phyloP scores from a whole-genome alignment of 2,888 invertebrate species.

The Melangyna quadrimaculata region DNA sequence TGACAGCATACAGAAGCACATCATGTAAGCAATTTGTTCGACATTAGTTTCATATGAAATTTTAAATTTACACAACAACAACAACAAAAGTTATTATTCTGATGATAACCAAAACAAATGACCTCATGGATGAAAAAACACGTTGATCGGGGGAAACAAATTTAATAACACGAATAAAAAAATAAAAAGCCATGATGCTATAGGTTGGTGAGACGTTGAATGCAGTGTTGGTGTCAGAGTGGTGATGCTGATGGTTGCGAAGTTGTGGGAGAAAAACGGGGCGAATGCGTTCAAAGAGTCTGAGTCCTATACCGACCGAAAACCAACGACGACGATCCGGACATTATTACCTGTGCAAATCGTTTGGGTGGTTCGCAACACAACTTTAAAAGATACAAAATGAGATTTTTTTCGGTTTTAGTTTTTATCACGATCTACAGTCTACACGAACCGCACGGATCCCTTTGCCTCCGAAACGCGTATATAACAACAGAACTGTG shows the following conservation, averaged over 20 bases:
- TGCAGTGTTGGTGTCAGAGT: not conserved
- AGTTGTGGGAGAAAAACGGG: slow-evolving; percentile 60
- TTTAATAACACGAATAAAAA: slow-evolving; percentile 30
- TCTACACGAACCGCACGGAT: slow-evolving; percentile 45
- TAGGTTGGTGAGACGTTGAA: not conserved
- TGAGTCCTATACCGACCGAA: slow-evolving; percentile 35
- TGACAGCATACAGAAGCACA: slow-evolving; percentile 63
- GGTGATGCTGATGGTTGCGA: not conserved
- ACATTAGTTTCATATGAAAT: slow-evolving; percentile 66
- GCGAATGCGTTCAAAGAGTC: slow-evolving; percentile 61
- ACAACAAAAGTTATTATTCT: slow-evolving; percentile 52
- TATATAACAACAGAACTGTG: not conserved
- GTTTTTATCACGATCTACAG: slow-evolving; percentile 59
- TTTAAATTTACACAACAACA: slow-evolving; percentile 62
- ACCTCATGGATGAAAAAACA: slow-evolving; percentile 51
- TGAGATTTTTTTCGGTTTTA: slow-evolving; percentile 16
- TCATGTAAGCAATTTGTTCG: slow-evolving; percentile 69
- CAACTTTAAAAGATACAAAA: slow-evolving; percentile 64
- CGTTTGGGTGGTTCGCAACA: slow-evolving; percentile 62
- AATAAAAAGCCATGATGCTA: slow-evolving; percentile 3
- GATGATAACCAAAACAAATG: slow-evolving; percentile 63
- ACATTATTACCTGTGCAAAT: slow-evolving; percentile 65
- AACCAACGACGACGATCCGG: slow-evolving; percentile 27
- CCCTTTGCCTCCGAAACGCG: not conserved
- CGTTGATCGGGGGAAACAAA: slow-evolving; percentile 38